Evolutionary conservation across 2,113 vertebrate species (phyloP).

Genomic region (Fulmarus glacialis): DNA sequence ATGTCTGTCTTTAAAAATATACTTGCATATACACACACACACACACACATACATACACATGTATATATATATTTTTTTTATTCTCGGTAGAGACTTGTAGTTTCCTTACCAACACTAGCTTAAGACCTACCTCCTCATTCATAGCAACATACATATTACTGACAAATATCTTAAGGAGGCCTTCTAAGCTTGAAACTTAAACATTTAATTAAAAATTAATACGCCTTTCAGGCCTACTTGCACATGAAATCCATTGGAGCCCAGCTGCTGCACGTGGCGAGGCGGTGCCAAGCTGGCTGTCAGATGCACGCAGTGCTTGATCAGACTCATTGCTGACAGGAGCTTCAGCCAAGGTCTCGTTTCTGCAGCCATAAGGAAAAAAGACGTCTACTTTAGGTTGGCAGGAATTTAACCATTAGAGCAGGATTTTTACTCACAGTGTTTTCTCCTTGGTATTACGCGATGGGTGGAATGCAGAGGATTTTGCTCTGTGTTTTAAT

Average conservation of each 20-base stretch:
- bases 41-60: rapidly evolving
- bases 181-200: background rate
- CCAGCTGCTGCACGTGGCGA: rapidly evolving
- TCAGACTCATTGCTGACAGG: background rate
- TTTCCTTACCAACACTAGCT: background rate
- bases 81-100: background rate
- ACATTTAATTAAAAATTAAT: background rate
- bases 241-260: background rate
- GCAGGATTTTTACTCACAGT: background rate
- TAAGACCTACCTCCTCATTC: background rate
- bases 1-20: background rate
- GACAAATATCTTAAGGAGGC: background rate
- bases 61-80: background rate
- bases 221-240: background rate
- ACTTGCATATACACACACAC: background rate
- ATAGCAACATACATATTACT: background rate
- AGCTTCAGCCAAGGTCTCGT: background rate
- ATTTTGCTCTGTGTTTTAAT: background rate
- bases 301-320: background rate
- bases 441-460: background rate
- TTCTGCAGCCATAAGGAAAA: background rate
- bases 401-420: background rate
- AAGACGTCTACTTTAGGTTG: background rate
- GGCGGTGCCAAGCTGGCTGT: background rate
- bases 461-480: background rate